Evolutionary conservation across 2,888 invertebrate species (phyloP), one percentile per base, ranked within the genome.

Genomic region (Cephus pulcher): DNA sequence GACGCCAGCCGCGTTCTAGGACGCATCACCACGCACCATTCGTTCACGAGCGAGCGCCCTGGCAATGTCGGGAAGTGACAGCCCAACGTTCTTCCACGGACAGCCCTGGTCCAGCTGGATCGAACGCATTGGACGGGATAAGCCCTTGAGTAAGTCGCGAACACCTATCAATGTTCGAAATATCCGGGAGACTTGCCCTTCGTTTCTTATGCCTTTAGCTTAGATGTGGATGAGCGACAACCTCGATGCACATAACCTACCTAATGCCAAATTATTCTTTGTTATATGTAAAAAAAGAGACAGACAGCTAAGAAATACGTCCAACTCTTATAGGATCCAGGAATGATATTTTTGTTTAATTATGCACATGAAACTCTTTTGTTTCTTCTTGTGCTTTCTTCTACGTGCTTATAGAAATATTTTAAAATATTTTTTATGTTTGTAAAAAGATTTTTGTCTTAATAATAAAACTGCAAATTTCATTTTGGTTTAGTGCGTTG

Each of bases 21-120:
- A 56, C 56, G 56, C 56, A 56, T 56, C 56, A 56, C 56, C 56
- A 56, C 32, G 34, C 73, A 33, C 34, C 74, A 74, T 74, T 74
- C 74, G 34, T 74, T 74, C 74, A 74, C 71, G 34, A 35, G 74
- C 74, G 74, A 74, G 79, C 78, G 79, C 78, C 75, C 80, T 86
- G 89, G 89, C 87, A 87, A 91, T 91, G 91, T 91, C 91, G 88
- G 91, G 91, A 88, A 90, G 91, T 89, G 91, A 91, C 89, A 91
- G 91, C 86, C 91, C 91, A 88, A 91, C 91, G 84, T 91, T 91
- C 89, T 91, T 91, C 87, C 91, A 91, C 87, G 91, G 91, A 85
- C 91, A 91, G 84, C 91, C 91, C 80, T 91, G 91, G 91, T 91
- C 91, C 83, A 91, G 88, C 87, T 91, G 91, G 91, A 91, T 91